Evolutionary conservation across 2,888 invertebrate species (phyloP).

Genomic region (Drosophila macrothrix): DNA sequence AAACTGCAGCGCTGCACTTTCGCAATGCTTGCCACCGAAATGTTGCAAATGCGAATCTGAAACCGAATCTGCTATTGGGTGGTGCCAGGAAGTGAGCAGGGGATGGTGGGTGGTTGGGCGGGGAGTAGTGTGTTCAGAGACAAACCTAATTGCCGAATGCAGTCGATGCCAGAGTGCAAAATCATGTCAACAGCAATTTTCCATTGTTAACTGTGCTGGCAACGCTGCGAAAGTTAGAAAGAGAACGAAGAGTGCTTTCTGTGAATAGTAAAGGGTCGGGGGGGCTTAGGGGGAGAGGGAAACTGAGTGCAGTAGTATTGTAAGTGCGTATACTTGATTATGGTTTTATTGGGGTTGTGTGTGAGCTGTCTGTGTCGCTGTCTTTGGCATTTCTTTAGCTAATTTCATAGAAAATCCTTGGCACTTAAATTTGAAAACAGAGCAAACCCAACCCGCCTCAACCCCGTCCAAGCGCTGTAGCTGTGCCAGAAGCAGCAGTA

Average conservation of each 20-base stretch:
- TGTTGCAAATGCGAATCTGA: slow-evolving; percentile 20
- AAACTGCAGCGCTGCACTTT: slow-evolving; percentile 76
- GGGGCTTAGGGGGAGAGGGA: slow-evolving; percentile 2
- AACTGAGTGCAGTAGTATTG: slow-evolving; percentile 44
- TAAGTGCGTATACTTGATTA: slow-evolving; percentile 79
- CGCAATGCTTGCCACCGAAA: slow-evolving; percentile 62
- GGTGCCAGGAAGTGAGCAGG: background rate
- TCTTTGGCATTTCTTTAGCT: slow-evolving; percentile 68
- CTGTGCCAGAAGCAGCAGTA: slow-evolving; percentile 16
- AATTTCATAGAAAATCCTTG: slow-evolving; percentile 78
- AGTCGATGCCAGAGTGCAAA: slow-evolving; percentile 85
- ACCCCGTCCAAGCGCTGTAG: slow-evolving; percentile 5
- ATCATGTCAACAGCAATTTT: slow-evolving; percentile 85
- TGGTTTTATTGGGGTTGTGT: slow-evolving; percentile 74
- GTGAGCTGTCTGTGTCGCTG: slow-evolving; percentile 25
- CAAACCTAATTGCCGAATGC: slow-evolving; percentile 86
- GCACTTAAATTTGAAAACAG: slow-evolving; percentile 79
- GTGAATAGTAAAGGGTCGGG: background rate
- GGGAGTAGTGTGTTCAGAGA: slow-evolving; percentile 63
- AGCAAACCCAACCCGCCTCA: slow-evolving; percentile 52
- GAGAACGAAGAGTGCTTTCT: slow-evolving; percentile 8
- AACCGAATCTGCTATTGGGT: slow-evolving; percentile 12
- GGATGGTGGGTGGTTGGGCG: background rate
- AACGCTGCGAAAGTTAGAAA: slow-evolving; percentile 18
- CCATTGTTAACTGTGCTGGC: slow-evolving; percentile 73